Conservation (phyloP, 2,113 vertebrate genomes). For the Glaucidium brasilianum region DNA sequence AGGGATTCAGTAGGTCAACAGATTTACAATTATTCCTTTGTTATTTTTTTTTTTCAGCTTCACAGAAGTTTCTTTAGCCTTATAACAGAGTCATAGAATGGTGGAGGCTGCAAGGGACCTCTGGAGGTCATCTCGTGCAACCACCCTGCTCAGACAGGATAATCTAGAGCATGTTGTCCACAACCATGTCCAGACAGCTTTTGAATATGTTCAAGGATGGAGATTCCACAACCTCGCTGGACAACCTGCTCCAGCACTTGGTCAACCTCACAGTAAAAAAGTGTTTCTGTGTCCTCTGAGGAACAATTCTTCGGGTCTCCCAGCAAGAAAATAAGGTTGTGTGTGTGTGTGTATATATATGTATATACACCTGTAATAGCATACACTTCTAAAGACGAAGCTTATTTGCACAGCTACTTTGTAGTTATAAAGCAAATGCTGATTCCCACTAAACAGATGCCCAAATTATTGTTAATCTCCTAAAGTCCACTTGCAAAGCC, state of each 20-base stretch:
- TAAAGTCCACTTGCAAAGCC: not conserved
- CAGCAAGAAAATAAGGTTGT: not conserved
- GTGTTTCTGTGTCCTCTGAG: rapidly evolving
- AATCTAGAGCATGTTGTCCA: not conserved
- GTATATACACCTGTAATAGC: rapidly evolving
- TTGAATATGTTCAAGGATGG: rapidly evolving
- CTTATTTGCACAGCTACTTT: not conserved
- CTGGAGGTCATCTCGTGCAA: not conserved
- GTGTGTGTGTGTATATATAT: rapidly evolving
- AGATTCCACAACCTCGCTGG: not conserved
- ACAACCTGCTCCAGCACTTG: not conserved
- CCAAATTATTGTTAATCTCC: not conserved
- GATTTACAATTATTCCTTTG: not conserved
- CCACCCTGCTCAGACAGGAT: not conserved
- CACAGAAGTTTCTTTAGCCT: not conserved
- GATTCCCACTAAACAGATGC: not conserved
- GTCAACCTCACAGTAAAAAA: not conserved
- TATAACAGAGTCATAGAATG: not conserved
- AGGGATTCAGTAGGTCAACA: not conserved
- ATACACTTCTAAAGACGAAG: not conserved
- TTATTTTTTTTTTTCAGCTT: not conserved
- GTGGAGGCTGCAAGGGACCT: not conserved
- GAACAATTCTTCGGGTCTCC: not conserved
- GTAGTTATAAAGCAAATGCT: not conserved
- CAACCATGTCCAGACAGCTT: not conserved